Conservation (phyloP, 2,888 invertebrate genomes). For the Agrochola litura region DNA sequence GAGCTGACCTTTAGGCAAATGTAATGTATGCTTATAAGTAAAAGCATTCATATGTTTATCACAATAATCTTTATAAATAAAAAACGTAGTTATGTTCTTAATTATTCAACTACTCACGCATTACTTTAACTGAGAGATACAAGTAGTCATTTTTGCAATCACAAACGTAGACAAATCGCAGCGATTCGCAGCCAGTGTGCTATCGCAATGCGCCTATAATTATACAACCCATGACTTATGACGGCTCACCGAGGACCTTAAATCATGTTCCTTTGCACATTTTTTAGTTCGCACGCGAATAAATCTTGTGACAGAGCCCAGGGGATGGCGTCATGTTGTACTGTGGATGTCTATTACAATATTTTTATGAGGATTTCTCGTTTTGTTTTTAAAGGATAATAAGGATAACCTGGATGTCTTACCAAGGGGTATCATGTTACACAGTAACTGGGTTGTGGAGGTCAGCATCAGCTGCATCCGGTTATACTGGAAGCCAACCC, state of each 20-base stretch:
- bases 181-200: slow-evolving; percentile 52
- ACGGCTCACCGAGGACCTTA: slow-evolving; percentile 70
- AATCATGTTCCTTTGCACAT: slow-evolving; percentile 77
- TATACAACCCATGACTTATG: slow-evolving; percentile 74
- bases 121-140: slow-evolving; percentile 48
- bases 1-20: not conserved
- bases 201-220: slow-evolving; percentile 61
- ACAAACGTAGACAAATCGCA: slow-evolving; percentile 51
- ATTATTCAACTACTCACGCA: slow-evolving; percentile 13
- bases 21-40: not conserved
- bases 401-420: too few species aligned
- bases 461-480: too few species aligned
- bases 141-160: slow-evolving; percentile 47
- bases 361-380: not conserved
- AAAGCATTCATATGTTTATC: not conserved
- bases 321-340: slow-evolving; percentile 58
- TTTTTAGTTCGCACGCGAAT: slow-evolving; percentile 78
- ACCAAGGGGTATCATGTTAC: too few species aligned
- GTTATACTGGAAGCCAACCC: too few species aligned
- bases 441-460: too few species aligned
- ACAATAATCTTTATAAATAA: not conserved
- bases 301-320: slow-evolving; percentile 76
- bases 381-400: not conserved
- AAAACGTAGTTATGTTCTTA: slow-evolving; percentile 3
- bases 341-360: not conserved